Evolutionary conservation across 2,888 invertebrate genomes (phyloP).

Genomic region (Drosophila nr. medialis): DNA sequence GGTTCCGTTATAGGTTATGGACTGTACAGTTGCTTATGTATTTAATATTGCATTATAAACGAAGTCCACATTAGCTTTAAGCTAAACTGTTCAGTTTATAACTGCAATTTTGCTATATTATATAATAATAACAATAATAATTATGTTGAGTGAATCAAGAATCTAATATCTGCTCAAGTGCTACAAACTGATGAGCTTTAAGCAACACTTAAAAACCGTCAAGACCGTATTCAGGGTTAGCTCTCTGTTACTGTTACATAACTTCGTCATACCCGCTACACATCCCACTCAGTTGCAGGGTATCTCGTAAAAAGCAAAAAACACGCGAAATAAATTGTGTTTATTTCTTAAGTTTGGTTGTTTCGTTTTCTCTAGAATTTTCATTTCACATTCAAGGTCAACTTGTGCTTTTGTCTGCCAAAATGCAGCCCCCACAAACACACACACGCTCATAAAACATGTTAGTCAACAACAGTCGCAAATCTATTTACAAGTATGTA

Average conservation of each 20-base stretch:
- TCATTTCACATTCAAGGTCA: slow-evolving; percentile 69
- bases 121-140: too few species aligned
- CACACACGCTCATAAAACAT: slow-evolving; percentile 13
- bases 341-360: slow-evolving; percentile 15
- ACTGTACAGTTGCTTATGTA: too few species aligned
- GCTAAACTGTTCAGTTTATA: too few species aligned
- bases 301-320: slow-evolving; percentile 6
- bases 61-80: too few species aligned
- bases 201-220: background rate
- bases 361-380: slow-evolving; percentile 51
- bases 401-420: slow-evolving; percentile 45
- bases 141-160: background rate
- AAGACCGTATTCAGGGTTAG: background rate
- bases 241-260: too few species aligned
- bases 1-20: too few species aligned
- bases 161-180: background rate
- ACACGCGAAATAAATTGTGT: slow-evolving; percentile 9
- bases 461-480: slow-evolving; percentile 22
- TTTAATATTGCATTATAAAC: too few species aligned
- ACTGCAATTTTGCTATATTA: too few species aligned
- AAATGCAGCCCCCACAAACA: slow-evolving; percentile 22
- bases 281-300: background rate
- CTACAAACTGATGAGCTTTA: background rate
- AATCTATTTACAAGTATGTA: background rate
- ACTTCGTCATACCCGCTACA: background rate